Evolutionary conservation across 2,113 vertebrate genomes (phyloP), one percentile per base, ranked within the genome.

Genomic region (Carettochelys insculpta): DNA sequence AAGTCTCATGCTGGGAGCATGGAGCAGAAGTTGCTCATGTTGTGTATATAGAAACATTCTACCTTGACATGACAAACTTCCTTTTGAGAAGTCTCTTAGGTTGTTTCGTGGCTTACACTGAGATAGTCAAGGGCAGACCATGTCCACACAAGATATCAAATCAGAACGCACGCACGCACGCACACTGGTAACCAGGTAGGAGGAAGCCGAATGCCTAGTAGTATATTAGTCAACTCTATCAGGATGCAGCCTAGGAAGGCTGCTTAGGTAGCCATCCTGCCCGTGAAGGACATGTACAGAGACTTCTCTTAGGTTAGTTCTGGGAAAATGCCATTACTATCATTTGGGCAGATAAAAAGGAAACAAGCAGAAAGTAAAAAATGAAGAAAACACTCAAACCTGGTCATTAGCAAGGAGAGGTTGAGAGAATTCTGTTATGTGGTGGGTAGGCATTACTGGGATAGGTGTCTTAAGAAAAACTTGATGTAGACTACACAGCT

Each of bases 401-500:
- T 29, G 9, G 38, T 86, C 5, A 43, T 43, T 5, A 4, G 3
- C 5, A 80, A 75, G 12, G 7, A 90, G 38, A 90, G 38, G 12
- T 41, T 29, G 54, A 80, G 31, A 56, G 61, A 73, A 2, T 29
- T 1, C 25, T 38, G 38, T 68, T 77, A 2, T 3, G 5, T 54
- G 12, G 77, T 51, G 8, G 77, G 25, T 82, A 38, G 77, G 68
- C 38, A 31, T 13, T 29, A 48, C 25, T 78, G 27, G 27, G 11
- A 58, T 6, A n/a, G 61, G 34, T 19, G 61, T n/a, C 10, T 77
- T 89, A 80, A 17, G 52, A 90, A 77, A 48, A 82, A 27, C 43
- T 24, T 43, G 7, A 43, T 20, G 22, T 73, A 38, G 38, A 25
- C 38, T 58, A 11, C 0, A 0, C n/a, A 48, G 6, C 31, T 3